Percentiles rank a stretch among this genome's conserved stretches.
These are phyloP conservation scores for Cheilosia pagana DNA, from an alignment of 2,888 invertebrate genomes.

Conservation along the genomic window DNA sequence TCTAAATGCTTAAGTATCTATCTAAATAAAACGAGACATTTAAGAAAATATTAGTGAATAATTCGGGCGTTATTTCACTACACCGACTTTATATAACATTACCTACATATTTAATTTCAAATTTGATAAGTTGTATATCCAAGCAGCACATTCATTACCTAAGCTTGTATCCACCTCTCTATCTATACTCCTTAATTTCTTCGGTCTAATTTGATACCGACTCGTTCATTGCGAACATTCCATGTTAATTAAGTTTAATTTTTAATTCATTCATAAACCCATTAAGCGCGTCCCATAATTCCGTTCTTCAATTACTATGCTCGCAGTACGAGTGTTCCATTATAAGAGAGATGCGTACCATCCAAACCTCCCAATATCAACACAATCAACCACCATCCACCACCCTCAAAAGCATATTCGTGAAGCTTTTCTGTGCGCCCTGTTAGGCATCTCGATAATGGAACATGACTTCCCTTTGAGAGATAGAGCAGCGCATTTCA, in stretches of 20 bases:
- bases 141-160: neutral
- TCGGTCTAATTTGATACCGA: conserved; percentile 34
- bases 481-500: neutral
- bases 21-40: no score
- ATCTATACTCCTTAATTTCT: conserved; percentile 23
- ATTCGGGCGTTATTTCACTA: no score
- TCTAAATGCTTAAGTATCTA: no score
- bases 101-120: no score
- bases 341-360: conserved; percentile 39
- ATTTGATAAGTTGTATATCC: no score
- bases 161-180: neutral
- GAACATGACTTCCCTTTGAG: conserved; percentile 17
- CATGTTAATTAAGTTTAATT: conserved; percentile 66
- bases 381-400: neutral
- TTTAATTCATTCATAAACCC: conserved; percentile 69
- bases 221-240: conserved; percentile 32
- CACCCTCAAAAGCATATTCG: neutral
- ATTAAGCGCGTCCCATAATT: conserved; percentile 53
- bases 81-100: no score
- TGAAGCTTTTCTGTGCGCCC: conserved; percentile 12
- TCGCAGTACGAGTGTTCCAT: conserved; percentile 14
- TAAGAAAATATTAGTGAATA: no score
- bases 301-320: conserved; percentile 42
- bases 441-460: conserved; percentile 30
- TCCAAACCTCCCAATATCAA: conserved; percentile 16